Conservation (phyloP, 1,140 invertebrate genomes). For the Myzus persicae region DNA sequence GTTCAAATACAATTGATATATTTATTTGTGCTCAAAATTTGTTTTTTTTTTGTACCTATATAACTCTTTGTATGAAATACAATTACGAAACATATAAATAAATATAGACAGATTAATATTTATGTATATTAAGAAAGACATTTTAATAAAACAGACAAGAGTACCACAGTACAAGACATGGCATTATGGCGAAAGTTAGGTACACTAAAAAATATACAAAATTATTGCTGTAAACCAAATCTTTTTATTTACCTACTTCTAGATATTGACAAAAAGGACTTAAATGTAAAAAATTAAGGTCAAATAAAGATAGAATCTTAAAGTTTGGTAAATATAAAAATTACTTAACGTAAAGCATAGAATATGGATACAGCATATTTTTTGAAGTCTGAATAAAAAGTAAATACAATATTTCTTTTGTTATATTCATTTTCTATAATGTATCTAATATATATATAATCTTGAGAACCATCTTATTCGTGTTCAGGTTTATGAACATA, state of each 20-base stretch:
- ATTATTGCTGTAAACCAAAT: not conserved
- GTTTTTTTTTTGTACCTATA: too few relatives aligned
- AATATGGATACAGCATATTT: not conserved
- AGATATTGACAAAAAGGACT: not conserved
- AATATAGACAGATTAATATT: too few relatives aligned
- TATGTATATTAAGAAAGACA: not conserved
- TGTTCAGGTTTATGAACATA: not conserved
- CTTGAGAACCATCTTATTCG: not conserved
- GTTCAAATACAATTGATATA: too few relatives aligned
- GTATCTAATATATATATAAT: not conserved
- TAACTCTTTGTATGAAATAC: too few relatives aligned
- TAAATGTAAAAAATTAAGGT: not conserved
- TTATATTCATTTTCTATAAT: not conserved
- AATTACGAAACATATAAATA: too few relatives aligned
- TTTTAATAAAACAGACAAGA: not conserved
- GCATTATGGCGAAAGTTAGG: too few relatives aligned
- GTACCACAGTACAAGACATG: not conserved
- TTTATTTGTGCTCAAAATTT: too few relatives aligned
- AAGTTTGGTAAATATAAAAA: not conserved
- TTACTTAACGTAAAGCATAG: not conserved
- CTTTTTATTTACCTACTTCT: not conserved
- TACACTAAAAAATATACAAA: not conserved
- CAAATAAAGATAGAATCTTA: not conserved
- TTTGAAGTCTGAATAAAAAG: not conserved
- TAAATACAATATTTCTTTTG: constrained; percentile 6